Conservation (phyloP, 2,113 vertebrate genomes). For the Pristiophorus japonicus region DNA sequence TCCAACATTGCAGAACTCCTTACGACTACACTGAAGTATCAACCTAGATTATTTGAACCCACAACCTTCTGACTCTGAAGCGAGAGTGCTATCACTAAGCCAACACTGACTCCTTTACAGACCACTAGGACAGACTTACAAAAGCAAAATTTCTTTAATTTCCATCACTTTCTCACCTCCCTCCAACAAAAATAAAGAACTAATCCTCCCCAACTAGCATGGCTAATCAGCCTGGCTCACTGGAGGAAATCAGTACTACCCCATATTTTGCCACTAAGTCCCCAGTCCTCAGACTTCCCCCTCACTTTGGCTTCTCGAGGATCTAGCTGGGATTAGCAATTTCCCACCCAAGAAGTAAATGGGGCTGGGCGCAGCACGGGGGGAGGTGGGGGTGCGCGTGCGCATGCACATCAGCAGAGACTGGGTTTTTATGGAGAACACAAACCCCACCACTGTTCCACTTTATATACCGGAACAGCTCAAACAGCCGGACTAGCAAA, state of each 20-base stretch:
- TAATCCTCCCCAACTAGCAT: background rate
- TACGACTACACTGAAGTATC: background rate
- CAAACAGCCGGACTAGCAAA: no score
- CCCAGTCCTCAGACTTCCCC: background rate
- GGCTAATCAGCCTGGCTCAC: background rate
- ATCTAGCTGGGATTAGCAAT: no score
- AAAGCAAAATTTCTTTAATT: background rate
- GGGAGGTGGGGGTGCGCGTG: no score
- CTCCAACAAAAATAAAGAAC: background rate
- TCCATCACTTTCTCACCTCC: background rate
- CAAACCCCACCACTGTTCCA: no score
- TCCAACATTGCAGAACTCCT: no score
- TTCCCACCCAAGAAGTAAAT: no score
- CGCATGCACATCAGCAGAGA: no score
- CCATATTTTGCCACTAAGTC: background rate
- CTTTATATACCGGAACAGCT: no score
- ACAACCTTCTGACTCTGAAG: background rate
- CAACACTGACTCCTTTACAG: background rate
- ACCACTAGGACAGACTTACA: background rate
- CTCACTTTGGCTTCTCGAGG: no score
- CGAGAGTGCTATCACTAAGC: background rate
- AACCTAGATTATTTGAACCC: background rate
- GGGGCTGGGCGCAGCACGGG: no score
- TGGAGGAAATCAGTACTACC: background rate
- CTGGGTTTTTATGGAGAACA: no score